Conservation (phyloP, 1,140 invertebrate genomes). For the Atta cephalotes region DNA sequence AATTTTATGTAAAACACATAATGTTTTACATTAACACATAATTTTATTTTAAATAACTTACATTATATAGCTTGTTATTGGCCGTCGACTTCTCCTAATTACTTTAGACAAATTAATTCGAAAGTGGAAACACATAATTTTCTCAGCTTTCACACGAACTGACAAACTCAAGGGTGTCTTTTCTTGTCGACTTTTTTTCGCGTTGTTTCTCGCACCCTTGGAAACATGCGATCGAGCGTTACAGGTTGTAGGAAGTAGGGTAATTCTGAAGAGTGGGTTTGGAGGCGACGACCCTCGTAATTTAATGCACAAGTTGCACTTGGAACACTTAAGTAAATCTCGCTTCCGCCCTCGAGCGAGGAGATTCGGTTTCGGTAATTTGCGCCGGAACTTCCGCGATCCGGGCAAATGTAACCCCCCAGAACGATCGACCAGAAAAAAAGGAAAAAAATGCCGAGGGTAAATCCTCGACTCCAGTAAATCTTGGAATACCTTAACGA, state of each 20-base stretch:
- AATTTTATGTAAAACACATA: no score
- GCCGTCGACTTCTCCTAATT: no score
- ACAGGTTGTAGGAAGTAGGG: slow-evolving; percentile 73
- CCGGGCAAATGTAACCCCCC: slow-evolving; percentile 30
- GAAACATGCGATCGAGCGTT: slow-evolving; percentile 59
- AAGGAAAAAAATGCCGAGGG: slow-evolving; percentile 66
- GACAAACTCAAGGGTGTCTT: slow-evolving; percentile 16
- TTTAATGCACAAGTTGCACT: slow-evolving; percentile 64
- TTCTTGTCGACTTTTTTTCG: slow-evolving; percentile 24
- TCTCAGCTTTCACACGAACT: slow-evolving; percentile 48
- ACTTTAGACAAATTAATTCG: slow-evolving; percentile 37
- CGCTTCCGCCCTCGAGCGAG: slow-evolving; percentile 62
- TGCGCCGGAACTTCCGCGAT: slow-evolving; percentile 64
- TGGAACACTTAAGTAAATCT: slow-evolving; percentile 54
- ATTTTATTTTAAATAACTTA: no score
- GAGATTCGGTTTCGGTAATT: slow-evolving; percentile 75
- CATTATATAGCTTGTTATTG: no score
- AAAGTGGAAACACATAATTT: slow-evolving; percentile 43
- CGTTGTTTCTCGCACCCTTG: slow-evolving; percentile 23
- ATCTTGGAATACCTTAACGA: slow-evolving; percentile 74
- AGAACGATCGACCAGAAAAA: slow-evolving; percentile 24
- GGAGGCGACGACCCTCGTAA: slow-evolving; percentile 51
- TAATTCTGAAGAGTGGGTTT: slow-evolving; percentile 59
- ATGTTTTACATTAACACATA: no score
- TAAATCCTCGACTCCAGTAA: slow-evolving; percentile 66